Percentiles rank a stretch among this genome's conserved stretches.
Evolutionary conservation across 2,797 vertebrate genomes (phyloP).

Genomic region (Australoheros facetus): DNA sequence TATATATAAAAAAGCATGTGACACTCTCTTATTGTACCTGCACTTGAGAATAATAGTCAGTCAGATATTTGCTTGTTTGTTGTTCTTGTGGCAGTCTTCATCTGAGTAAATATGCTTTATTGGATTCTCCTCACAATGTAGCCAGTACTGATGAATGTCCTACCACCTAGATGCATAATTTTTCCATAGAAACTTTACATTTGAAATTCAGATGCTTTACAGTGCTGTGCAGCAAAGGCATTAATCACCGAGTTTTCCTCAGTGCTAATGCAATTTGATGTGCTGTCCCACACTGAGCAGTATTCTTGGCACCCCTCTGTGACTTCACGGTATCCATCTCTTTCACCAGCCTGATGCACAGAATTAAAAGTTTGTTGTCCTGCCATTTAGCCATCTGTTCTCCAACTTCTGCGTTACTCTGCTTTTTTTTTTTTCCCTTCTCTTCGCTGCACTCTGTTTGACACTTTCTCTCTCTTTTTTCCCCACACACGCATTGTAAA

Average conservation of each 20-base stretch:
- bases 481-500: constrained; percentile 15
- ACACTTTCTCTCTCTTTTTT: constrained; percentile 8
- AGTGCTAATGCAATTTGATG: constrained; percentile 59
- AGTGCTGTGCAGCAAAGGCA: constrained; percentile 29
- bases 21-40: not conserved
- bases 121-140: constrained; percentile 24
- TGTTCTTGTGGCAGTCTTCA: not conserved
- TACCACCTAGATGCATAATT: constrained; percentile 44
- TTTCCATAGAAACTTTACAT: constrained; percentile 37
- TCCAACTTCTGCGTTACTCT: constrained; percentile 41
- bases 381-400: constrained; percentile 68
- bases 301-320: constrained; percentile 57
- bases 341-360: constrained; percentile 12
- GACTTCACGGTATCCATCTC: constrained; percentile 49
- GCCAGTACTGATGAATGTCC: constrained; percentile 43
- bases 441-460: constrained; percentile 18
- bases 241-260: constrained; percentile 53
- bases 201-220: constrained; percentile 39
- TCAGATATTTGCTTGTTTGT: not conserved
- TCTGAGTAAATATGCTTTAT: constrained; percentile 17
- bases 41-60: not conserved
- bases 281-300: constrained; percentile 50
- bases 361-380: constrained; percentile 65
- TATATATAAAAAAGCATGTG: not conserved
- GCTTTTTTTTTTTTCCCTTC: constrained; percentile 6